Percentiles rank a stretch among this genome's conserved stretches.
Conservation (phyloP, 2,888 invertebrate genomes). For the Papilio demoleus region DNA sequence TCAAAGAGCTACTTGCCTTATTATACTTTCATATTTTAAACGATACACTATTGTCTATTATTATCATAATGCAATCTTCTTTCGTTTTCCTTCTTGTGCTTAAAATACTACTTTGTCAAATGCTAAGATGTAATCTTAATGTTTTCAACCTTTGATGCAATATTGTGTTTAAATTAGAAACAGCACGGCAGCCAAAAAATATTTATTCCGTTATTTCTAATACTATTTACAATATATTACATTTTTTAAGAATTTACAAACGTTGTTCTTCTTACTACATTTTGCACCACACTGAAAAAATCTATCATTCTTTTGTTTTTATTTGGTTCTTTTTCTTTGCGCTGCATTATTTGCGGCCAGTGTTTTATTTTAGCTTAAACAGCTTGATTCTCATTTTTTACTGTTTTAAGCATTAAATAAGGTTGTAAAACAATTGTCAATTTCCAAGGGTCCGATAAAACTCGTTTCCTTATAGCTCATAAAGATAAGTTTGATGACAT, state of each 20-base stretch:
- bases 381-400: constrained; percentile 11
- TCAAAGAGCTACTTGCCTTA: too few species aligned
- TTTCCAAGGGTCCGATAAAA: constrained; percentile 18
- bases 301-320: too few species aligned
- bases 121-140: neutral
- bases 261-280: too few species aligned
- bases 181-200: too few species aligned
- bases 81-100: neutral
- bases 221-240: too few species aligned
- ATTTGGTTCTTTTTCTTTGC: too few species aligned
- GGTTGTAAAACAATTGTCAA: constrained; percentile 3
- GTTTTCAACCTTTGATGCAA: neutral
- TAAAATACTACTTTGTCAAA: neutral
- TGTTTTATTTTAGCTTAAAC: too few species aligned
- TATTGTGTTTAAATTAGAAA: neutral
- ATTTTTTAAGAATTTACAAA: too few species aligned
- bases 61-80: neutral
- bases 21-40: too few species aligned
- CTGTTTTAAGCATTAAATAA: neutral
- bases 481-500: constrained; percentile 15
- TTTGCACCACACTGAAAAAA: too few species aligned
- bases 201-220: too few species aligned
- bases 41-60: neutral
- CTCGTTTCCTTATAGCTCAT: constrained; percentile 7
- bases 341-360: too few species aligned